These are phyloP conservation scores for Australoheros scitulus DNA, from an alignment of 2,113 vertebrate genomes.

Conservation along the genomic window DNA sequence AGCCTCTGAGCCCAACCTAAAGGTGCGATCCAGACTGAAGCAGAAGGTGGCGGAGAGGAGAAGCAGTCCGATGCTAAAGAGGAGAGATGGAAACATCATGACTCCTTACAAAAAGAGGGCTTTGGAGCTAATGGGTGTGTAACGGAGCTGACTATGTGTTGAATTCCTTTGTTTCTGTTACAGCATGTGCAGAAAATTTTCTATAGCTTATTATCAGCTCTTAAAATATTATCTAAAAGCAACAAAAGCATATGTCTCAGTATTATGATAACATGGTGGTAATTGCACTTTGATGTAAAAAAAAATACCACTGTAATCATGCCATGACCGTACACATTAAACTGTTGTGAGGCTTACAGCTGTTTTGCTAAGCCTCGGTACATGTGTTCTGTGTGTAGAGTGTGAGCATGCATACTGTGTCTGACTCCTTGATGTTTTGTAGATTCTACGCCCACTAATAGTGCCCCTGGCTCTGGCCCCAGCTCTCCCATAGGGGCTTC, in stretches of 20 bases:
- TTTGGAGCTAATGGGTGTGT: slow-evolving; percentile 93
- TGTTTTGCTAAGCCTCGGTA: slow-evolving; percentile 34
- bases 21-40: slow-evolving; percentile 98
- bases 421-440: slow-evolving; percentile 61
- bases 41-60: slow-evolving; percentile 98
- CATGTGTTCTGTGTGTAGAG: slow-evolving; percentile 35
- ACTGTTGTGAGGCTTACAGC: slow-evolving; percentile 46
- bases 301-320: slow-evolving; percentile 24
- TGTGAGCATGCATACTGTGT: slow-evolving; percentile 36
- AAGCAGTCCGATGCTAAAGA: slow-evolving; percentile 95
- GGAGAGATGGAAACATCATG: slow-evolving; percentile 90
- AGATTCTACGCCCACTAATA: slow-evolving; percentile 93
- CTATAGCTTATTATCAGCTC: slow-evolving; percentile 4
- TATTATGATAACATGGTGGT: slow-evolving; percentile 10
- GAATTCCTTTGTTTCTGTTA: background rate
- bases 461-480: slow-evolving; percentile 92
- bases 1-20: slow-evolving; percentile 99
- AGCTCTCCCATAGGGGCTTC: slow-evolving; percentile 94
- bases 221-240: slow-evolving; percentile 4
- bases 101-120: slow-evolving; percentile 96
- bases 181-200: background rate
- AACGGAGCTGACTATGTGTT: background rate
- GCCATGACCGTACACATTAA: slow-evolving; percentile 39
- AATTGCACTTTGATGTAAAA: slow-evolving; percentile 21
- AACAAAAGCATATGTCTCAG: background rate